Evolutionary conservation across 2,797 vertebrate genomes (phyloP), one percentile per base, ranked within the genome.

Genomic region (Xenops minutus): DNA sequence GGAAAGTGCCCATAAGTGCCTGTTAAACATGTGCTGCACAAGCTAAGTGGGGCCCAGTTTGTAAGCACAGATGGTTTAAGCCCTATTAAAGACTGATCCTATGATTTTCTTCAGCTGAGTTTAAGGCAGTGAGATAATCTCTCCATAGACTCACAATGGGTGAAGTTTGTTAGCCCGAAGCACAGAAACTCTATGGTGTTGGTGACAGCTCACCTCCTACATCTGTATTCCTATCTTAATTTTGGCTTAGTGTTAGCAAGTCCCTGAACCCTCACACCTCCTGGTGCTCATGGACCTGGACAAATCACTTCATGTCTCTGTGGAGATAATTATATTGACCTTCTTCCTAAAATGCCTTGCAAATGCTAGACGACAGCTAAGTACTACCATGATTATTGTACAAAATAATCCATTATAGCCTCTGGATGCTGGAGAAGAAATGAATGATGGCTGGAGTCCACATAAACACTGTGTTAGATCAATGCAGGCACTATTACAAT

Each of bases 381-480:
- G 32, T 78, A 78, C 29, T 90, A 37, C 78, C 54, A 51, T 84
- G 59, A 74, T 75, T 79, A 39, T 80, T 90, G 32, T 61, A 73
- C 73, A 76, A 84, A 96, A 94, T 69, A 90, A 79, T 82, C 92
- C 77, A 90, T 92, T 92, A 52, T 51, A 91, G 80, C 83, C 88
- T 63, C 90, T 93, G 77, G 81, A 89, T 87, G 77, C 61, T 41
- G 34, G 37, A 71, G 77, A 82, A 97, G 67, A 81, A 94, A 86
- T 62, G 54, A 95, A 66, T 84, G 66, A 94, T 95, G 92, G 89
- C 89, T 83, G 73, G 73, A 95, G 39, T 95, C 95, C 88, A 92
- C 73, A 88, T 72, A 88, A 88, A 92, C 76, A 77, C 39, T 51
- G 69, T 2, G 10, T 75, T 71, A 92, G 85, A 95, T 96, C 90